These are phyloP conservation scores for Actinernus sp. DNA, from an alignment of 92 coral and sea anemone genomes.

Conservation along the genomic window DNA sequence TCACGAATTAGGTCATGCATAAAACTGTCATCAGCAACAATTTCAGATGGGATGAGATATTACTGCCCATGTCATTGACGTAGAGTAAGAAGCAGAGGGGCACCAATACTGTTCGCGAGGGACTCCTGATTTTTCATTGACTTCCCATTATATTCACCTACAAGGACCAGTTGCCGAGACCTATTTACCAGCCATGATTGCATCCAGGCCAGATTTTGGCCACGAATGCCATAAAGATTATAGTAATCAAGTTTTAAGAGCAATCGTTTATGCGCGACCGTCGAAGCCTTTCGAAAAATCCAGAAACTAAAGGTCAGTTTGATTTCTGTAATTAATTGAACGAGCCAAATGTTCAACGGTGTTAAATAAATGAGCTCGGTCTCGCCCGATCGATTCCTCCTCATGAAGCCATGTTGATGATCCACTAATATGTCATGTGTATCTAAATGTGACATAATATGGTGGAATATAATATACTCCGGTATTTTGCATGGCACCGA, in stretches of 20 bases:
- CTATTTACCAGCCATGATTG: no score
- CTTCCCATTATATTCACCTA: constrained; percentile 9
- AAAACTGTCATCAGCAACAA: no score
- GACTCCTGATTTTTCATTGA: constrained; percentile 30
- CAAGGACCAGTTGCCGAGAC: constrained; percentile 36
- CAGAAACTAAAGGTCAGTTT: constrained; percentile 26
- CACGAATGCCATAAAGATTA: no score
- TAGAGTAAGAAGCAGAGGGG: constrained; percentile 17
- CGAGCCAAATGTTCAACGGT: constrained; percentile 18
- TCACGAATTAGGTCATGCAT: no score
- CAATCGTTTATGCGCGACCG: constrained; percentile 18
- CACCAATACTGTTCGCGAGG: constrained; percentile 33
- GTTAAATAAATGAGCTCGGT: constrained; percentile 26
- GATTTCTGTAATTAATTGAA: constrained; percentile 8
- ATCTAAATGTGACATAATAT: constrained; percentile 33
- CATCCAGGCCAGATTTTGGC: no score
- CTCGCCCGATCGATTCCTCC: constrained; percentile 14
- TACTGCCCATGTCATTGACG: no score
- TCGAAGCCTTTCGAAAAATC: constrained; percentile 35
- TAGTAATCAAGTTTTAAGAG: constrained; percentile 14
- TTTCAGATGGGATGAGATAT: no score
- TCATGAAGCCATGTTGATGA: constrained; percentile 35
- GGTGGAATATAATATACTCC: constrained; percentile 26
- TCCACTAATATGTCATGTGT: constrained; percentile 19
- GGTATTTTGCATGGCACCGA: constrained; percentile 31